phyloP scores from a whole-genome alignment of 2,888 invertebrate species.

The Thera obeliscata region DNA sequence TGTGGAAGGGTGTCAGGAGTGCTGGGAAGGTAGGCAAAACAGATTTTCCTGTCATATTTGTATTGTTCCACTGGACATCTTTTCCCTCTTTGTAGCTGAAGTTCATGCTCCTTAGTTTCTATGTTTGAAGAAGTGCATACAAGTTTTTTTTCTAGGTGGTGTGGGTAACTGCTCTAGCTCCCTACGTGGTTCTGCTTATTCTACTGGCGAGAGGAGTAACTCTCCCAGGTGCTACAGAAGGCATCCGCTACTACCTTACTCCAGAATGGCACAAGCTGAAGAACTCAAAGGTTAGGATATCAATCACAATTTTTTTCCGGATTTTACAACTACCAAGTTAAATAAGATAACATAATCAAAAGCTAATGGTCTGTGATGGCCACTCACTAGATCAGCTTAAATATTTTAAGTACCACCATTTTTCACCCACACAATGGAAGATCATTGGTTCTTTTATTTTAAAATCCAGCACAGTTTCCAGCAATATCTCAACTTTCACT shows the following conservation, averaged over 20 bases:
- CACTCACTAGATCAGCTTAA: no score
- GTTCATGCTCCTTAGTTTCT: no score
- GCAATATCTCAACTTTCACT: background rate
- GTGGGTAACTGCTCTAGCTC: conserved; percentile 97
- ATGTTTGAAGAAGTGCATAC: no score
- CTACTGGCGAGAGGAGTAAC: conserved; percentile 93
- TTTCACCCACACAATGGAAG: no score
- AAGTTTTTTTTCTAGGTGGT: conserved; percentile 85
- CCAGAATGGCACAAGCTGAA: conserved; percentile 94
- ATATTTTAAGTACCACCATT: no score
- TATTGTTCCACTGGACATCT: no score
- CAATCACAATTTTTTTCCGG: background rate
- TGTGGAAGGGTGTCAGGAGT: conserved; percentile 97
- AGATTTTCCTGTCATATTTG: background rate
- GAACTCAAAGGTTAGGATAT: conserved; percentile 86
- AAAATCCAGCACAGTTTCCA: background rate
- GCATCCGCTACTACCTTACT: conserved; percentile 94
- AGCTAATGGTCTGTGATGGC: no score
- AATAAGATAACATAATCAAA: no score
- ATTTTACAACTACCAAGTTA: no score
- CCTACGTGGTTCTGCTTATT: conserved; percentile 95
- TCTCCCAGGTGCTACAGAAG: conserved; percentile 92
- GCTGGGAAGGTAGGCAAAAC: conserved; percentile 91
- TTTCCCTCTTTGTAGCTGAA: no score
- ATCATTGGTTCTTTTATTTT: background rate